phyloP scores from a whole-genome alignment of 2,888 invertebrate species.

The Thecocarcelia acutangulata region DNA sequence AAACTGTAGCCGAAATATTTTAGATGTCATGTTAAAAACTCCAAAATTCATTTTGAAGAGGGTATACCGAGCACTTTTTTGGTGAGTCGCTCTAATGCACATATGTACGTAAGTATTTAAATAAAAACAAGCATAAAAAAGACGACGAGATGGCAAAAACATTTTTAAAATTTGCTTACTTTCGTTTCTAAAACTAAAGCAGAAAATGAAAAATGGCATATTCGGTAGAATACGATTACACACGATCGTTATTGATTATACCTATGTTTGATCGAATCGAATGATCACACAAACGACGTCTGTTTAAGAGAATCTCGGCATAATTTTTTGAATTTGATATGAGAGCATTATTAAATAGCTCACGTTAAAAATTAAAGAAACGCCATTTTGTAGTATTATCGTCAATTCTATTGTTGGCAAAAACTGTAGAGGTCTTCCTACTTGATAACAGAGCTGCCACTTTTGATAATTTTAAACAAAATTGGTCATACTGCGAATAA shows the following conservation, averaged over 20 bases:
- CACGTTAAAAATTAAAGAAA: not conserved
- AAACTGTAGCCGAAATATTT: no score
- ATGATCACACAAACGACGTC: constrained; percentile 15
- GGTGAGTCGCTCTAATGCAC: no score
- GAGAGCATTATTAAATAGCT: no score
- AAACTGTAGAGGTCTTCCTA: no score
- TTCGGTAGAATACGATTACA: constrained; percentile 26
- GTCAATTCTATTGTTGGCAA: constrained; percentile 1
- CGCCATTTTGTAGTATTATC: constrained; percentile 1
- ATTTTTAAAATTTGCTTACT: constrained; percentile 18
- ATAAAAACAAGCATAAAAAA: constrained; percentile 14
- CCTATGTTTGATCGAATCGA: constrained; percentile 49
- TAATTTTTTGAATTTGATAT: not conserved
- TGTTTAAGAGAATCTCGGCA: not conserved
- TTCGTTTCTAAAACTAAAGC: constrained; percentile 24
- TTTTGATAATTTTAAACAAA: no score
- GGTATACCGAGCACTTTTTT: no score
- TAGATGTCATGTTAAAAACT: no score
- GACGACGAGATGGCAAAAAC: not conserved
- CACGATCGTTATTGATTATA: constrained; percentile 39
- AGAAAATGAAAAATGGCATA: constrained; percentile 46
- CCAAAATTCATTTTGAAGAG: no score
- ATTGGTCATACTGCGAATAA: no score
- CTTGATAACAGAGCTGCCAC: no score
- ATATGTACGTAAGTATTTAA: not conserved